Conservation (phyloP, 2,888 invertebrate species). For the Xestia rhomboidea region DNA sequence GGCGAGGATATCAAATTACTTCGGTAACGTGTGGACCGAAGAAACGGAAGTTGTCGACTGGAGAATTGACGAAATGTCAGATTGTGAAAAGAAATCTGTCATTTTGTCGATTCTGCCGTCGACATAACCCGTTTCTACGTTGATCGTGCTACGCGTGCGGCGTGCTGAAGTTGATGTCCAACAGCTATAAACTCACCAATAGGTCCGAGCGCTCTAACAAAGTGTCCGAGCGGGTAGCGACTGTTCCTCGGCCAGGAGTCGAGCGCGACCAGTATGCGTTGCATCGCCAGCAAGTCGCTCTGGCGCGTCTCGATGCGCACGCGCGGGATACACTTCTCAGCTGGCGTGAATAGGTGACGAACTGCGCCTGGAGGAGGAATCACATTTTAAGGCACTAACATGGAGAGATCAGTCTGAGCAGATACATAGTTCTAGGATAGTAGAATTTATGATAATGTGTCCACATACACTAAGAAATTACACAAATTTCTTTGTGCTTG, state of each 20-base stretch:
- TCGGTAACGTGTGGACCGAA: neutral
- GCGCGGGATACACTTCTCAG: conserved; percentile 98
- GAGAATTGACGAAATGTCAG: too few species aligned
- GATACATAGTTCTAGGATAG: neutral
- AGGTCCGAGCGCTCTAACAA: conserved; percentile 97
- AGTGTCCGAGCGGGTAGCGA: conserved; percentile 98
- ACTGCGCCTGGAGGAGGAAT: conserved; percentile 84
- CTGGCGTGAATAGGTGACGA: conserved; percentile 97
- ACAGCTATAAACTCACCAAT: conserved; percentile 86
- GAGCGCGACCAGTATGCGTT: conserved; percentile 98
- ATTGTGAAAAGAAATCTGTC: too few species aligned
- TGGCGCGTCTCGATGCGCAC: conserved; percentile 99
- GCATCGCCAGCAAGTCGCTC: conserved; percentile 94
- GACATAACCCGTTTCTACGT: too few species aligned
- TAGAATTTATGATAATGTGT: neutral
- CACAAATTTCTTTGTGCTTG: neutral
- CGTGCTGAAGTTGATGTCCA: neutral
- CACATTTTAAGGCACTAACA: neutral
- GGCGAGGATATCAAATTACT: neutral
- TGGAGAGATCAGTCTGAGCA: neutral
- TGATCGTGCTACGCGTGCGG: too few species aligned
- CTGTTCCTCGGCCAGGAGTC: conserved; percentile 99
- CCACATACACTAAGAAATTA: neutral
- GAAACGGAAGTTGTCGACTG: too few species aligned
- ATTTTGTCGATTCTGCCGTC: too few species aligned